A percentile compares a stretch with the other conserved stretches of the same genome.
These are phyloP conservation scores for Myanophis thanlyinensis DNA, from an alignment of 2,113 vertebrate genomes.

Conservation along the genomic window DNA sequence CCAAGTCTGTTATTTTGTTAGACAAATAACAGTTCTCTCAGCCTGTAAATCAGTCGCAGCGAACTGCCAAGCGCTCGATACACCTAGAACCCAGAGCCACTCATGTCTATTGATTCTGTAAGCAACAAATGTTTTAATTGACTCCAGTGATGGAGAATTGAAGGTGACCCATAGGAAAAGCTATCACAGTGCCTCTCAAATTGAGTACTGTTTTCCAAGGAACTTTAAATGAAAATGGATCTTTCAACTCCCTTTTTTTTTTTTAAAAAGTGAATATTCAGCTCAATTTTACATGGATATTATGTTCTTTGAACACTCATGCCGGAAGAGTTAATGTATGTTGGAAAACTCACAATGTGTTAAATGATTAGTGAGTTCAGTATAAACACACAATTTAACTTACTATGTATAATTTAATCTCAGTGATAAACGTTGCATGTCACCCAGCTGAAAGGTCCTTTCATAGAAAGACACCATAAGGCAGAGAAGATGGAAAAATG, in stretches of 20 bases:
- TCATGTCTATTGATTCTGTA: background rate
- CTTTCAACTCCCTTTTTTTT: background rate
- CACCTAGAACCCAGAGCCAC: background rate
- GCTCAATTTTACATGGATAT: background rate
- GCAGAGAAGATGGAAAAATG: conserved; percentile 30
- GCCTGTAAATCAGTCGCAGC: background rate
- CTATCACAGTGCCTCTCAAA: background rate
- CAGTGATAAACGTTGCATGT: background rate
- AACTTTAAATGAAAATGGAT: background rate
- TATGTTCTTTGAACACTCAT: background rate
- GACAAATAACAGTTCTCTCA: background rate
- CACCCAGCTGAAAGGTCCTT: conserved; percentile 23
- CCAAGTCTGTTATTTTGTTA: too few species aligned
- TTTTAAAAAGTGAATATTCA: background rate
- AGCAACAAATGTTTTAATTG: background rate
- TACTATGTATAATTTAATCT: conserved; percentile 17
- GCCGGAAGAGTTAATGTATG: background rate
- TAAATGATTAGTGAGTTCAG: background rate
- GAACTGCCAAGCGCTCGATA: background rate
- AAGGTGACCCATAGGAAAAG: background rate
- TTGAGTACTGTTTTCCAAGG: background rate
- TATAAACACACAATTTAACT: conserved; percentile 1
- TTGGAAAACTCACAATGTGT: conserved; percentile 1
- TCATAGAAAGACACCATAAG: conserved; percentile 19
- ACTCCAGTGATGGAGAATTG: background rate